A percentile compares a stretch with the other conserved stretches of the same genome.
Conservation (phyloP, 2,797 vertebrate genomes). For the Arrhamphus sclerolepis region DNA sequence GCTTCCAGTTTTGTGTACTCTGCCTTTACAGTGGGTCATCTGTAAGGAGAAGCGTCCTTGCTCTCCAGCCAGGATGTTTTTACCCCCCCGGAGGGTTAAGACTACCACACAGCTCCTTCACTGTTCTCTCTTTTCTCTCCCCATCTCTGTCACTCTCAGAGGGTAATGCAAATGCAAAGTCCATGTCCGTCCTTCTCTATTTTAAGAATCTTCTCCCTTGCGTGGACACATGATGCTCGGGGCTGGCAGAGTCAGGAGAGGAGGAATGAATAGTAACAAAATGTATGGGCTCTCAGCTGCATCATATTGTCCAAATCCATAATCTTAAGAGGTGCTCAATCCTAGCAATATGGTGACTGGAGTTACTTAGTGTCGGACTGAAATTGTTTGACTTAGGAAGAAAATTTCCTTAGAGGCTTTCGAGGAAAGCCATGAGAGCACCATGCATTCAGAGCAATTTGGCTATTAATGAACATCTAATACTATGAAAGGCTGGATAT, state of each 20-base stretch:
- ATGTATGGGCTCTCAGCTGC: constrained; percentile 37
- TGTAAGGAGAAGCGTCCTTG: constrained; percentile 71
- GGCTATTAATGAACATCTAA: constrained; percentile 54
- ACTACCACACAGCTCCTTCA: constrained; percentile 45
- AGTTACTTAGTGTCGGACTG: constrained; percentile 27
- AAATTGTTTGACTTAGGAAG: constrained; percentile 41
- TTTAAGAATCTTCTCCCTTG: constrained; percentile 65
- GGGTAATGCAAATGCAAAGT: constrained; percentile 64
- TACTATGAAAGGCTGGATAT: constrained; percentile 29
- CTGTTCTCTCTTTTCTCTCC: constrained; percentile 55
- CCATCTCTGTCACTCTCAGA: constrained; percentile 61
- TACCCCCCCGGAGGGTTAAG: constrained; percentile 60
- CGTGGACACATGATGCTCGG: constrained; percentile 48
- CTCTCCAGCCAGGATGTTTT: constrained; percentile 70
- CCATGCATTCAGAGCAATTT: constrained; percentile 36
- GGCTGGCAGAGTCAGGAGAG: constrained; percentile 62
- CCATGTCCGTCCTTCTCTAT: constrained; percentile 57
- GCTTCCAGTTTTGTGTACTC: constrained; percentile 38
- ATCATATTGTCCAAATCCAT: constrained; percentile 30
- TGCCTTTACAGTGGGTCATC: constrained; percentile 55
- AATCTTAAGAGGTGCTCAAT: constrained; percentile 54
- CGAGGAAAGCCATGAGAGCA: constrained; percentile 35
- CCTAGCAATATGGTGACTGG: constrained; percentile 19
- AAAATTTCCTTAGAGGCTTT: constrained; percentile 38
- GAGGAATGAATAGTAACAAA: constrained; percentile 62